Evolutionary conservation across 2,113 vertebrate species (phyloP), one percentile per base, ranked within the genome.

Genomic region (Siniperca knerii): DNA sequence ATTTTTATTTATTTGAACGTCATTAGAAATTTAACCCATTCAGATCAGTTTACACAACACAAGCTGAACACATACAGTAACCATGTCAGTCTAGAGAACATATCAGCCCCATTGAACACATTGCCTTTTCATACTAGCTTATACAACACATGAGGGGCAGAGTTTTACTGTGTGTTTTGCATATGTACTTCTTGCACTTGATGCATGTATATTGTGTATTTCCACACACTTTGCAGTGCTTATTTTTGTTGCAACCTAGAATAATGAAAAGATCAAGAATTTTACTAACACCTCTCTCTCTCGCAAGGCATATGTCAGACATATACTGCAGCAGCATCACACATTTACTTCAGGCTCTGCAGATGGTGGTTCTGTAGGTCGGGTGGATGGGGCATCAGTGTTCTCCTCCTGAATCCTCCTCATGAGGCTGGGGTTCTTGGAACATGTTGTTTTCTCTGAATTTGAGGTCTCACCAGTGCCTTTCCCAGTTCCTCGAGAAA

Each of bases 391-490:
- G 37, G 35, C n/a, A 61, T 10, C 68, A 54, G 18, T 29, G 42
- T 66, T 35, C 40, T 83, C 60, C 54, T 71, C 54, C 8, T 6
- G n/a, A 55, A 29, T 29, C 1, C 29, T 29, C 60, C 54, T 71
- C 54, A 12, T 6, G n/a, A 73, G 12, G 75, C 69, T 66, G 40
- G 23, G 20, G 76, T 68, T 61, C 13, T 25, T 25, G 33, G 46
- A 2, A 75, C 1, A 44, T 54, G 50, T 44, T 52, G 48, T 72
- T 42, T 72, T 44, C 16, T 72, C 23, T 23, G 15, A 40, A 74
- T 74, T 79, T 74, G 76, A 33, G 35, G 75, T 67, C 70, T 35
- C 15, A 74, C 61, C 69, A 74, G 3, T 58, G 76, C 77, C 54
- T 84, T 69, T 25, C 76, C 42, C 65, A 73, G 62, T 1, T 79